Conservation (phyloP, 2,113 vertebrate genomes). For the Cairina moschata region DNA sequence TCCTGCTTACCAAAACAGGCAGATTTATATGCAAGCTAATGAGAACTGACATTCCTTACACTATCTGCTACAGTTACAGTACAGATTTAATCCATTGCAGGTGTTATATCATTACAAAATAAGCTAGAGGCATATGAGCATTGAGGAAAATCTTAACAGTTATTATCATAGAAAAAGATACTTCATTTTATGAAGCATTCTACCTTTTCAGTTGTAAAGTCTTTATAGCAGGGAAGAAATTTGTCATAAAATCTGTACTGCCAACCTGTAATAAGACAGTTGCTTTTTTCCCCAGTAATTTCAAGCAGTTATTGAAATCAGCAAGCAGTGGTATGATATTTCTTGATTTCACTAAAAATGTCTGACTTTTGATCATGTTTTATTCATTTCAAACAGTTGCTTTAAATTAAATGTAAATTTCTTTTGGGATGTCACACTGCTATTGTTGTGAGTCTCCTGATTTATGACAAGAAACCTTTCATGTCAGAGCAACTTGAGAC, state of each 20-base stretch:
- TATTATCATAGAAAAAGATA: slow-evolving; percentile 37
- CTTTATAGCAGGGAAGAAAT: slow-evolving; percentile 51
- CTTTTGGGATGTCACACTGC: background rate
- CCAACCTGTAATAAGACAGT: slow-evolving; percentile 23
- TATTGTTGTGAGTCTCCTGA: background rate
- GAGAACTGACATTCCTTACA: slow-evolving; percentile 70
- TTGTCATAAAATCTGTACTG: slow-evolving; percentile 34
- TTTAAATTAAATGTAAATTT: slow-evolving; percentile 40
- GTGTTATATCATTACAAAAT: slow-evolving; percentile 54
- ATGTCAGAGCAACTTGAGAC: background rate
- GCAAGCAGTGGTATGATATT: background rate
- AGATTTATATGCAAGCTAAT: slow-evolving; percentile 76
- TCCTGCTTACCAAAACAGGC: slow-evolving; percentile 45
- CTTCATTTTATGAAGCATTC: slow-evolving; percentile 7
- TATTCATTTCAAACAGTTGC: slow-evolving; percentile 16
- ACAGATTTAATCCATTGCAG: slow-evolving; percentile 55
- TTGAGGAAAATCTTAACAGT: slow-evolving; percentile 28
- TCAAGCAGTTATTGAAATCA: background rate
- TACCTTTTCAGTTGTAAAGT: slow-evolving; percentile 25
- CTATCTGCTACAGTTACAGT: slow-evolving; percentile 43
- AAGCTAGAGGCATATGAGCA: slow-evolving; percentile 44
- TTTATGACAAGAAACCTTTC: background rate
- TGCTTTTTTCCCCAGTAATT: background rate
- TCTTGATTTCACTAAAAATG: slow-evolving; percentile 28
- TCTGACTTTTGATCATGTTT: slow-evolving; percentile 30